These are phyloP conservation scores for Branchipolynoe longqiensis DNA, from an alignment of 2,888 invertebrate genomes.

Conservation along the genomic window DNA sequence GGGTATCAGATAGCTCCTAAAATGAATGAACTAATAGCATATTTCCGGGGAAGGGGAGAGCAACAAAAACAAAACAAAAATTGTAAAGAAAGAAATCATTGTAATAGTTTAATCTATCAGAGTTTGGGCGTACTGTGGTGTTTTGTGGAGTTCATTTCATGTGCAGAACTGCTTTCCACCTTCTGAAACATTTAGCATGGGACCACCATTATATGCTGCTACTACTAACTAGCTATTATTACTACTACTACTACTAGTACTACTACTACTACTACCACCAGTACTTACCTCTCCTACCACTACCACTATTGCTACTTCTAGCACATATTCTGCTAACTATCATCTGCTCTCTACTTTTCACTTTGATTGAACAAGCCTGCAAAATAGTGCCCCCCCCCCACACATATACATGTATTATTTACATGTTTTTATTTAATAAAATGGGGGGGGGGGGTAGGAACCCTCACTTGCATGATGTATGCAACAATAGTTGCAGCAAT, in stretches of 20 bases:
- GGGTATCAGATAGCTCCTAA: too few species aligned
- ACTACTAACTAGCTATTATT: conserved; percentile 16
- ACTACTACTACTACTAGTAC: conserved; percentile 36
- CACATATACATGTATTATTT: conserved; percentile 24
- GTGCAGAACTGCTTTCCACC: conserved; percentile 42
- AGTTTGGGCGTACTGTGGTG: too few species aligned
- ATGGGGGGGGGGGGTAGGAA: too few species aligned
- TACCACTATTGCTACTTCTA: conserved; percentile 20
- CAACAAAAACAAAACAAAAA: too few species aligned
- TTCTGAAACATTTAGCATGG: conserved; percentile 33
- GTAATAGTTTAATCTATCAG: too few species aligned
- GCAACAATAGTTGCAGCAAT: too few species aligned
- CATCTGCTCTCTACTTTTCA: background rate
- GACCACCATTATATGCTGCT: background rate
- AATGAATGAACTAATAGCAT: too few species aligned
- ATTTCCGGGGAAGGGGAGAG: too few species aligned
- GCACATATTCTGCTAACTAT: conserved; percentile 5
- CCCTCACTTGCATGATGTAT: too few species aligned
- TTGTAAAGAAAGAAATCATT: too few species aligned
- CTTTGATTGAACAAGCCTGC: conserved; percentile 28
- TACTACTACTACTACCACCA: conserved; percentile 37
- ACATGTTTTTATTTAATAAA: too few species aligned
- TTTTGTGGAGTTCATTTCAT: conserved; percentile 53
- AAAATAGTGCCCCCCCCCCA: background rate
- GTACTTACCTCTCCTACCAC: conserved; percentile 38